Evolutionary conservation across 1,140 invertebrate species (phyloP), one percentile per base, ranked within the genome.

Genomic region (Aphelenchoides fujianensis): DNA sequence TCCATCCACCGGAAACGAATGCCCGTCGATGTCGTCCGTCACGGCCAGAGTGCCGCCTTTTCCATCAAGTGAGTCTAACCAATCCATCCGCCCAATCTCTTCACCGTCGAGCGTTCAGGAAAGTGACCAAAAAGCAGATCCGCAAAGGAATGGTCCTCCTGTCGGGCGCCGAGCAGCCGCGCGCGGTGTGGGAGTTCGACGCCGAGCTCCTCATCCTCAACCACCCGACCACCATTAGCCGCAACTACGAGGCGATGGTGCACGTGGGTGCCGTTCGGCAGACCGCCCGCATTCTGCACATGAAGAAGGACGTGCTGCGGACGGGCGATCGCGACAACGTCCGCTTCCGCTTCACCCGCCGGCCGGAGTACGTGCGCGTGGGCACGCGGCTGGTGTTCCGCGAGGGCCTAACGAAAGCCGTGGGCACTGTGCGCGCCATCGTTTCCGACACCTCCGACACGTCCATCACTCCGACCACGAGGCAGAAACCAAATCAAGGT

Each of bases 71-170:
- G 37, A n/a, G 64, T 36, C 1, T 2, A 27, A 36, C n/a, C n/a
- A n/a, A n/a, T n/a, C n/a, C n/a, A n/a, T n/a, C n/a, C n/a, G n/a
- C n/a, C n/a, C n/a, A n/a, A n/a, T n/a, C n/a, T n/a, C 37, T 66
- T 19, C 12, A 48, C n/a, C n/a, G 41, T 48, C 41, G 41, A 16
- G 41, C 12, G 23, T 79, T 77, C 28, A 76, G 75, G 59, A 82
- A 83, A 70, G 34, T 82, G 9, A 57, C 73, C 2, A 81, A 82
- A 63, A 79, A 79, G 54, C 74, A 95, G 84, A 93, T 98, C 83
- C 89, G 96, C 16, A 98, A 98, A 88, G 97, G 97, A 69, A 98
- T 98, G 95, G 95, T 98, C 19, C 91, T 99, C 90, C 91, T 98
- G 0, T 92, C 92, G 1, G 93, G 94, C 34, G 87, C 89, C 23